Evolutionary conservation across 2,888 invertebrate species (phyloP), one percentile per base, ranked within the genome.

Genomic region (Papilio gigon): DNA sequence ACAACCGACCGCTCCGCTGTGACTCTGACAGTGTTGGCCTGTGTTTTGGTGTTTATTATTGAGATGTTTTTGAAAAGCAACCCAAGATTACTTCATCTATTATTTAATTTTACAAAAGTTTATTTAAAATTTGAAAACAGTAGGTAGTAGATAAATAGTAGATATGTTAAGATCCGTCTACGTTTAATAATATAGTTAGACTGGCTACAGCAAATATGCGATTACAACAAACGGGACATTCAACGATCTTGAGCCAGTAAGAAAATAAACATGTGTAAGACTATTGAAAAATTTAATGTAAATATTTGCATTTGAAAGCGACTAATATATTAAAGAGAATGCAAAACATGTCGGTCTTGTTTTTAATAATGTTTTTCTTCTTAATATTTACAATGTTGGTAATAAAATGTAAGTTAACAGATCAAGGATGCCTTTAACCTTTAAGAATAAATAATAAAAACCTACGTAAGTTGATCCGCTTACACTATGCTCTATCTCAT

Each of bases 1-100:
- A 42, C 40, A 71, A 59, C 65, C 70, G 63, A 69, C 70, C 67
- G 68, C 72, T 67, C 37, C 56, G 47, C 30, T 47, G 71, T 65
- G 62, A 65, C 61, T 61, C 20, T 2, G 47, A 4, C 1, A 12
- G 20, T 47, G 25, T 59, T 67, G 35, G 53, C 17, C n/a, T 12
- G 17, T 27, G 59, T 56, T 40, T 14, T 35, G 11, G n/a, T 60
- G 53, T 62, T 67, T 67, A 68, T 68, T 58, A 58, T 59, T 1
- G 58, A 59, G 59, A 62, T 42, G 30, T 30, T 42, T 42, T 22
- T 1, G 8, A 22, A 35, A 63, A 20, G 14, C 37, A 40, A 40
- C 40, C 14, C 40, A 37, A 60, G 40, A n/a, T n/a, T 4, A 30
- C 30, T 53, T 25, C 25, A 2, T n/a, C n/a, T n/a, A n/a, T n/a